Percentiles rank a stretch among this genome's conserved stretches.
phyloP scores from a whole-genome alignment of 2,888 invertebrate genomes.

The Perdita meconis region DNA sequence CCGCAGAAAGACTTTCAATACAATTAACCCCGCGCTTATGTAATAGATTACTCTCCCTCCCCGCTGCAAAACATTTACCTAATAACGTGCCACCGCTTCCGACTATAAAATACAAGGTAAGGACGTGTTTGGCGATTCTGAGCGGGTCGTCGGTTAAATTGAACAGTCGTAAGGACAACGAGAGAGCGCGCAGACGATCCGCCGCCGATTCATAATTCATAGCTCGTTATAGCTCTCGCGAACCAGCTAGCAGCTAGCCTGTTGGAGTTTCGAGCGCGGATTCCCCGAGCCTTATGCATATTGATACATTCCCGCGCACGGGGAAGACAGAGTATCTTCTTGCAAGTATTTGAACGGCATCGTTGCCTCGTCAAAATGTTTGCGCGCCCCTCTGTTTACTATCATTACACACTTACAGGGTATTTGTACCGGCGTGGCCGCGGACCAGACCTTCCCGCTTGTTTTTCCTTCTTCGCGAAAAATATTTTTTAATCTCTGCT shows the following conservation, averaged over 20 bases:
- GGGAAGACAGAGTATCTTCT: conserved; percentile 37
- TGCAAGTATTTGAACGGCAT: conserved; percentile 32
- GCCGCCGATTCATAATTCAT: conserved; percentile 70
- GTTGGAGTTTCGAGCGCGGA: conserved; percentile 31
- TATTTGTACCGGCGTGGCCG: not conserved
- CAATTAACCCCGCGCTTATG: conserved; percentile 37
- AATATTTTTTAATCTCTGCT: conserved; percentile 4
- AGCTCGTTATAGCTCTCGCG: conserved; percentile 59
- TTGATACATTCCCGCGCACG: conserved; percentile 58
- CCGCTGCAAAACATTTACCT: conserved; percentile 47
- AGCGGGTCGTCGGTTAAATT: conserved; percentile 30
- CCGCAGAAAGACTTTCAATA: conserved; percentile 18
- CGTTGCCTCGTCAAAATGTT: conserved; percentile 44
- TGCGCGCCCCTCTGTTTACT: conserved; percentile 33
- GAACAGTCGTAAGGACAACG: conserved; percentile 44
- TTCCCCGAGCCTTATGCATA: conserved; percentile 62
- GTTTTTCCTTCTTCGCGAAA: not conserved
- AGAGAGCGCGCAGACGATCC: conserved; percentile 42
- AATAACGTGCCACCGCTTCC: conserved; percentile 18
- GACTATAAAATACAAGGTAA: conserved; percentile 20
- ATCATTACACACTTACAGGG: conserved; percentile 29
- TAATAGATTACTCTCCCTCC: conserved; percentile 36
- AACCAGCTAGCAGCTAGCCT: conserved; percentile 22
- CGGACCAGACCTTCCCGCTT: not conserved
- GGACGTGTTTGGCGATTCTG: conserved; percentile 31